Evolutionary conservation across 2,113 vertebrate species (phyloP), one percentile per base, ranked within the genome.

Genomic region (Herpailurus yagouaroundi): DNA sequence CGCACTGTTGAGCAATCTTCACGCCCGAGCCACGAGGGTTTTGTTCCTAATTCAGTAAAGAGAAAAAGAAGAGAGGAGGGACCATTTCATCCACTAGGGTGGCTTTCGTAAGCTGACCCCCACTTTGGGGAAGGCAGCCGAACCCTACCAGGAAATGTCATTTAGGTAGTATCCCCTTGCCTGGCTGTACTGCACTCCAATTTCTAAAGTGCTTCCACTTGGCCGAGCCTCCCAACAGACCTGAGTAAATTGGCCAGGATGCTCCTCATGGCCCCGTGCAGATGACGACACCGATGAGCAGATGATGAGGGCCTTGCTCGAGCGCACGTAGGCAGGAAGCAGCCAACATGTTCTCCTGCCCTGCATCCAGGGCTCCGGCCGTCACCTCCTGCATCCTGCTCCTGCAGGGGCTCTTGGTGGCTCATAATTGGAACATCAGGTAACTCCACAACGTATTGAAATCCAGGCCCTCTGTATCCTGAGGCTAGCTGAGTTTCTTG

Each of bases 1-100:
- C 55, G 48, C 14, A 84, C 21, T n/a, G 80, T 81, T 77, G 63
- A 85, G n/a, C 64, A 94, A 57, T 94, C 50, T 81, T 81, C 31
- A 86, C 41, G 90, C 66, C 64, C 19, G 68, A 93, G n/a, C 45
- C 83, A 64, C 48, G 66, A 95, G 27, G 5, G 25, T 60, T 93
- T 94, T 94, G 21, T 82, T 96, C 91, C 45, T 91, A 96, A 91
- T 55, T 91, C 93, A 93, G 84, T 23, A 64, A 93, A 97, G 81
- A 82, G 50, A 93, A 91, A 97, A 96, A 73, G n/a, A 68, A 57
- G 19, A 3, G 19, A 73, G 31, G 64, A 88, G 38, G 38, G 85
- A 86, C 66, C 57, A 88, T 91, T 89, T 88, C n/a, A 83, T 81
- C 91, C 27, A 21, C 18, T 29, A 96, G 45, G 95, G 93, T 82